These are phyloP conservation scores for Netelia fuscicornis DNA, from an alignment of 2,888 invertebrate genomes.

Conservation along the genomic window DNA sequence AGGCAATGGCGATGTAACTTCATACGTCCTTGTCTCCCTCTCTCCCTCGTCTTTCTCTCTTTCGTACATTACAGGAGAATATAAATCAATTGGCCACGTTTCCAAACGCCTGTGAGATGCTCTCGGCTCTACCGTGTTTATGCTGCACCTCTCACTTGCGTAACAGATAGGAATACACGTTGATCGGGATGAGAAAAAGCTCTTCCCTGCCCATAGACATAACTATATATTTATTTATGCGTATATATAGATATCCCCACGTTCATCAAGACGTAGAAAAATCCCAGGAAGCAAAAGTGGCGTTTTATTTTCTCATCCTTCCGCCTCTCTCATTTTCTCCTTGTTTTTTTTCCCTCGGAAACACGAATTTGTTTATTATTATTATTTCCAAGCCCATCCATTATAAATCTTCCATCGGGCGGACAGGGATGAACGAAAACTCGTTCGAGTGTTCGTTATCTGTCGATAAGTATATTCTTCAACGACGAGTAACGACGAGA, in stretches of 20 bases:
- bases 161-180: constrained; percentile 72
- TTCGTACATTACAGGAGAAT: constrained; percentile 70
- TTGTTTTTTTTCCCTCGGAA: constrained; percentile 9
- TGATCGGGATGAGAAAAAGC: constrained; percentile 36
- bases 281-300: constrained; percentile 38
- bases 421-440: constrained; percentile 6
- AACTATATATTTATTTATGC: not conserved
- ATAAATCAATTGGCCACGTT: constrained; percentile 79
- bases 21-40: constrained; percentile 63
- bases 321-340: constrained; percentile 20
- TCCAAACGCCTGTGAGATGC: constrained; percentile 56
- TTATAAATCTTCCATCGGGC: constrained; percentile 36
- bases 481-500: constrained; percentile 68
- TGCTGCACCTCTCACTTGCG: constrained; percentile 73
- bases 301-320: constrained; percentile 54
- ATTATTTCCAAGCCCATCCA: constrained; percentile 26
- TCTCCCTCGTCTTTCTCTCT: constrained; percentile 55
- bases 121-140: constrained; percentile 35
- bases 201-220: constrained; percentile 12
- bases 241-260: not conserved
- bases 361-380: not conserved
- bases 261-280: constrained; percentile 8
- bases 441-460: constrained; percentile 15
- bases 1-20: constrained; percentile 70
- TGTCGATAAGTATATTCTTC: constrained; percentile 1